Evolutionary conservation across 2,797 vertebrate species (phyloP), one percentile per base, ranked within the genome.

Genomic region (Trachurus trachurus): DNA sequence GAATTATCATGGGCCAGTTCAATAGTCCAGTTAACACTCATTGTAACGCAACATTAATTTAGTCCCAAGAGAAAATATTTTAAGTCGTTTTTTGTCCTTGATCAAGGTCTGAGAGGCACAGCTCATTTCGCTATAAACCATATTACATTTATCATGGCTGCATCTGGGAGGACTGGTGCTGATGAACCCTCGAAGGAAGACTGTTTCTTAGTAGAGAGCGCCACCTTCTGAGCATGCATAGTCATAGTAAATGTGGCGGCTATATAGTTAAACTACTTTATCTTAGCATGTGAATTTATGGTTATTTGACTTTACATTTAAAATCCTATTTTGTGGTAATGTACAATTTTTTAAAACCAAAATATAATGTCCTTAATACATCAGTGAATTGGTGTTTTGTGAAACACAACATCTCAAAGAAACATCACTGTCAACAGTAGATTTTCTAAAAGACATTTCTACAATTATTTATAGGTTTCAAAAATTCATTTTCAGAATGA

Each of bases 131-230:
- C 86, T 79, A 60, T 85, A 65, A 79, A 83, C 65, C 57, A 83
- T 74, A 76, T 34, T 74, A 66, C 76, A 83, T 88, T 69, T 62
- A 86, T 91, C 86, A 83, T 86, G 75, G 74, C 74, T 85, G 82
- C 82, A 80, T 88, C 75, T 80, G 47, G 64, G 69, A 76, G 65
- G 64, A 76, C 44, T 34, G 71, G 50, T 68, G 80, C 72, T 65
- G 53, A 22, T 52, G 50, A 49, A 45, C 19, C 34, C 3, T 40
- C 49, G 1, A 17, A 16, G 40, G 44, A 63, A 58, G 66, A 3
- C 54, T 75, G 75, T 94, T 95, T 79, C 53, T 92, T 89, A 66
- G 93, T 89, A 76, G 58, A 94, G 73, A 95, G 93, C 92, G 90
- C 93, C 95, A 88, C 91, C 94, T 56, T 83, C 88, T 92, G 95